Base-by-base conservation (phyloP, 2,113 vertebrate species). In the Dicerorhinus sumatrensis region DNA sequence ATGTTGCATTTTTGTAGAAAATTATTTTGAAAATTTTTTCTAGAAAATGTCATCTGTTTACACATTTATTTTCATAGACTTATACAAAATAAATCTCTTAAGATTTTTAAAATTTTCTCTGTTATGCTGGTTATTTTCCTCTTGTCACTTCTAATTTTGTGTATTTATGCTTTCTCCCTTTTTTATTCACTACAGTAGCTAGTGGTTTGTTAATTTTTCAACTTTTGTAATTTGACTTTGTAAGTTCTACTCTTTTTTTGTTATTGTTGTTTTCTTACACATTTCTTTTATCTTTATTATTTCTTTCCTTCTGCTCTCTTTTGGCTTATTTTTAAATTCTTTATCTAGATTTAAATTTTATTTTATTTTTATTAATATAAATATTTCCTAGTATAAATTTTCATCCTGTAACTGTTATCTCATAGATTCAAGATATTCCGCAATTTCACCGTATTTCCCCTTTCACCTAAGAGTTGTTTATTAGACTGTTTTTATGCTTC, bases 321-420 rank as follows among this genome's bases (percentile, higher is more conserved):
- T 62, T 70, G 27, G 6, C 48, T 81, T 75, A 62, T 84, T 90
- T 94, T 65, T 25, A 62, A 73, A 58, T 62, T 54, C 39, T 63
- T 79, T 94, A 33, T 67, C 48, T 77, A 88, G n/a, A 94, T 75
- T 82, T 60, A 27, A 69, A 39, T 39, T 96, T 25, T 54, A 31
- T n/a, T 88, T 60, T 60, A 62, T 93, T 83, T 83, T 83, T 93
- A 56, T 82, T n/a, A 21, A 73, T 69, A 60, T 67, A 51, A 76
- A 39, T 88, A 83, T 76, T 76, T 96, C 27, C 69, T n/a, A 69
- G 14, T 62, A 83, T 29, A 93, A 51, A 60, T 75, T 75, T 51
- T 63, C 14, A 25, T 73, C 14, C 60, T 23, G 29, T 60, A 84
- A 36, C 46, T 80, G 5, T 63, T 63, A 77, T 51, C 39, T 73